phyloP scores from a whole-genome alignment of 2,113 vertebrate species.

The Verasper variegatus region DNA sequence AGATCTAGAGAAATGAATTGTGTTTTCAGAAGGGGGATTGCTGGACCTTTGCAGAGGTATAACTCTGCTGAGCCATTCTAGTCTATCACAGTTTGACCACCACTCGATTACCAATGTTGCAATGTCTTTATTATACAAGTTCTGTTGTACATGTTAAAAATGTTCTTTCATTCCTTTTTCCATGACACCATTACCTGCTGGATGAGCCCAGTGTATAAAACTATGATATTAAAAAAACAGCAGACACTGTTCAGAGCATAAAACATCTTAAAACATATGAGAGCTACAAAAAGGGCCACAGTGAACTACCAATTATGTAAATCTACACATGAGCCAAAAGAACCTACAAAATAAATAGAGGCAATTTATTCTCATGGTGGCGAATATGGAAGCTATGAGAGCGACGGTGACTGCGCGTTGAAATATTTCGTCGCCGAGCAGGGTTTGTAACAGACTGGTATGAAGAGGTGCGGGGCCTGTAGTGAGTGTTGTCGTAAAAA shows the following conservation, averaged over 20 bases:
- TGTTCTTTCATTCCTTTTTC: slow-evolving; percentile 6
- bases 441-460: slow-evolving; percentile 64
- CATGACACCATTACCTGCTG: slow-evolving; percentile 10
- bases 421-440: slow-evolving; percentile 67
- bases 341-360: slow-evolving; percentile 63
- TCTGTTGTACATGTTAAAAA: slow-evolving; percentile 53
- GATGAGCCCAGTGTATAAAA: slow-evolving; percentile 46
- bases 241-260: slow-evolving; percentile 26
- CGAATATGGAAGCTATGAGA: slow-evolving; percentile 29
- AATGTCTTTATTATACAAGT: slow-evolving; percentile 55
- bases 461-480: slow-evolving; percentile 45
- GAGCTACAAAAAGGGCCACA: slow-evolving; percentile 11
- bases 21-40: too few species aligned
- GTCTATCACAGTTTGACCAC: not conserved
- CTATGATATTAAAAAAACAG: slow-evolving; percentile 38
- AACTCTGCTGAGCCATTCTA: too few species aligned
- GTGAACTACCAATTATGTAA: slow-evolving; percentile 24
- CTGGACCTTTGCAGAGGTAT: too few species aligned
- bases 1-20: too few species aligned
- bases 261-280: slow-evolving; percentile 21
- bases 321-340: slow-evolving; percentile 43
- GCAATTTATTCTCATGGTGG: slow-evolving; percentile 25
- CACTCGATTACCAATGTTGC: slow-evolving; percentile 23
- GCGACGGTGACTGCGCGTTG: slow-evolving; percentile 42
- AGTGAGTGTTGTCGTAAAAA: slow-evolving; percentile 37